Base-by-base conservation (phyloP, 2,797 vertebrate genomes). In the Phaenicophaeus curvirostris region DNA sequence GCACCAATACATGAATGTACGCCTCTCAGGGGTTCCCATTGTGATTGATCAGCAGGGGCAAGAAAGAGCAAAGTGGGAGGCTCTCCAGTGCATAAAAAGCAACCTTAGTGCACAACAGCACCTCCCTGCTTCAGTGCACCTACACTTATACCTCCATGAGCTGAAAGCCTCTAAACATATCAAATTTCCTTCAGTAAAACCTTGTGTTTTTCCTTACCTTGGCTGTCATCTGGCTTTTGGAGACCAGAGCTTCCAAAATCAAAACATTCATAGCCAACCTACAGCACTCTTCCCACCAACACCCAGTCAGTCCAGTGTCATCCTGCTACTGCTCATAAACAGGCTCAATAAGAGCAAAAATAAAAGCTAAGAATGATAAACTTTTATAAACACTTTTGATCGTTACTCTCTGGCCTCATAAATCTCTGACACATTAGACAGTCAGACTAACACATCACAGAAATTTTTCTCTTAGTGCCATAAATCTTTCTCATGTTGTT, bases 401-500 rank as follows among this genome's bases (percentile, higher is more conserved):
- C 76, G 42, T 94, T 93, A 90, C 31, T 95, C 63, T 74, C 57
- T 35, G 44, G 67, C 50, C 53, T 82, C 59, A 85, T 95, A 94
- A 94, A 89, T 95, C 92, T 94, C 83, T 95, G 37, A 54, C 77
- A 74, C 37, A 69, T 93, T 90, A 93, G 92, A 94, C 91, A 94
- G 84, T 87, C 72, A 63, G 84, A 84, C 87, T 89, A 95, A 94
- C 84, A 93, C 91, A 90, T 94, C 89, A 74, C 68, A 87, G 89
- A 91, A 96, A 94, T 95, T 93, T 92, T 94, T 42, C 86, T 91
- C 83, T 90, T 87, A 59, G 53, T 15, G 19, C 67, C 55, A 93
- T 95, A 93, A 94, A 96, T 96, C 91, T 95, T 83, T 93, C 90
- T 86, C 61, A 11, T 67, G 58, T 86, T 95, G 73, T 92, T 94